phyloP scores from a whole-genome alignment of 2,797 vertebrate genomes.

The Phalanger gymnotis region DNA sequence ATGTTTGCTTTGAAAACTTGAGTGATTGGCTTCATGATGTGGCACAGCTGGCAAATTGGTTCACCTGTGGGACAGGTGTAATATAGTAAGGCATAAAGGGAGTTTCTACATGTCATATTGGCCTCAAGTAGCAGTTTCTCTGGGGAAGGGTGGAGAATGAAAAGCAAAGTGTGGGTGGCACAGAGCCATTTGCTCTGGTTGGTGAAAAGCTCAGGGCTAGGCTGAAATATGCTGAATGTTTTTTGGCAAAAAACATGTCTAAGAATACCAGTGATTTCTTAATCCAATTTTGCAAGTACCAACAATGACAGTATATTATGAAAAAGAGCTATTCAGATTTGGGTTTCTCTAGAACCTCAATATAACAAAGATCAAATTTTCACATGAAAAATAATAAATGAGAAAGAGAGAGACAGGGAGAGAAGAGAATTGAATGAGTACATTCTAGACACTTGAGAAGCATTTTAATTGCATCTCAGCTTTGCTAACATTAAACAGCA shows the following conservation, averaged over 20 bases:
- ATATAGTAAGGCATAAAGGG: slow-evolving; percentile 50
- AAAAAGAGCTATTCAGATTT: slow-evolving; percentile 77
- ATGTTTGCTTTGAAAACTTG: slow-evolving; percentile 1
- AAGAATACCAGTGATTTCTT: slow-evolving; percentile 86
- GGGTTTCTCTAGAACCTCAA: slow-evolving; percentile 75
- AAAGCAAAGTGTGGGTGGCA: slow-evolving; percentile 78
- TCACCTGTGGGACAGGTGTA: slow-evolving; percentile 76
- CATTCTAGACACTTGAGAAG: slow-evolving; percentile 18
- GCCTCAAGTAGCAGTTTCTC: slow-evolving; percentile 79
- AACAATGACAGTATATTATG: slow-evolving; percentile 82
- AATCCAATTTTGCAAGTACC: slow-evolving; percentile 86
- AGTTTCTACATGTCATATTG: not conserved
- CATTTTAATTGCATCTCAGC: slow-evolving; percentile 25
- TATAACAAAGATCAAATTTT: slow-evolving; percentile 84
- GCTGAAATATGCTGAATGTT: slow-evolving; percentile 83
- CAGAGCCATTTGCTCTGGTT: slow-evolving; percentile 77
- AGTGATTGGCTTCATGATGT: not conserved
- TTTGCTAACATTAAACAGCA: not conserved
- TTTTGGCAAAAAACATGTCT: slow-evolving; percentile 82
- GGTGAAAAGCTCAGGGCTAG: slow-evolving; percentile 77
- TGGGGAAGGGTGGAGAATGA: slow-evolving; percentile 78
- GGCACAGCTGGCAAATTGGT: slow-evolving; percentile 46
- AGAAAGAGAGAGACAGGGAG: slow-evolving; percentile 16
- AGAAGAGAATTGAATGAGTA: slow-evolving; percentile 11
- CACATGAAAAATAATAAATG: slow-evolving; percentile 33